These are phyloP conservation scores for Pristionchus fissidentatus DNA, from an alignment of 2,888 invertebrate species.

Conservation along the genomic window DNA sequence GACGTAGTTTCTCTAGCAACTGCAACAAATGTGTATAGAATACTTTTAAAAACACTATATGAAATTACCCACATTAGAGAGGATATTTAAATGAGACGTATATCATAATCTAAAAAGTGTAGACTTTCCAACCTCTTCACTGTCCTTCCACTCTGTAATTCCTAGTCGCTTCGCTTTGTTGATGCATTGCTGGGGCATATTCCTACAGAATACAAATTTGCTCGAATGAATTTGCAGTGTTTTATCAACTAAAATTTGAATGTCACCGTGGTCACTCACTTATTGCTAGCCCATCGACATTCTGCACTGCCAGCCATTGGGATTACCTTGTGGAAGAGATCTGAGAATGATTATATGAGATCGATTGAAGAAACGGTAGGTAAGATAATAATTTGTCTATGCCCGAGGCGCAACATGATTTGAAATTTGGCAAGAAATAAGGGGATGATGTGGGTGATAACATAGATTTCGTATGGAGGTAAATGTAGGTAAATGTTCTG, in stretches of 20 bases:
- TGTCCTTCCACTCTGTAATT: neutral
- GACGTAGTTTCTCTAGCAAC: slow-evolving; percentile 31
- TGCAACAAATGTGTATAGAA: neutral
- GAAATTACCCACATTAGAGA: too few relatives aligned
- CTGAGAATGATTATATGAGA: slow-evolving; percentile 42
- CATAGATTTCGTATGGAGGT: neutral
- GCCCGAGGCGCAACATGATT: neutral
- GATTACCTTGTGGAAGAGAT: slow-evolving; percentile 43
- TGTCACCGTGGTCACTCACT: slow-evolving; percentile 9
- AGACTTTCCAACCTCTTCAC: slow-evolving; percentile 7
- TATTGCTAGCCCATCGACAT: slow-evolving; percentile 47
- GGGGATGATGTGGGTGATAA: neutral
- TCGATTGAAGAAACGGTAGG: neutral
- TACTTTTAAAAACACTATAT: too few relatives aligned
- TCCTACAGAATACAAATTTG: neutral
- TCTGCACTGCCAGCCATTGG: slow-evolving; percentile 37
- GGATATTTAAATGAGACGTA: too few relatives aligned
- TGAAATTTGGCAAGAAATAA: neutral
- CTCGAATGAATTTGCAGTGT: slow-evolving; percentile 52
- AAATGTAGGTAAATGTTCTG: neutral
- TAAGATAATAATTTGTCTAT: too few relatives aligned
- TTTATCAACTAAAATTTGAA: slow-evolving; percentile 53
- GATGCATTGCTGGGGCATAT: slow-evolving; percentile 21
- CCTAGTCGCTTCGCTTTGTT: slow-evolving; percentile 18
- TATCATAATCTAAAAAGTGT: too few relatives aligned